A percentile compares a stretch with the other conserved stretches of the same genome.
phyloP scores from a whole-genome alignment of 2,113 vertebrate genomes.

The Ploceus nigricollis region DNA sequence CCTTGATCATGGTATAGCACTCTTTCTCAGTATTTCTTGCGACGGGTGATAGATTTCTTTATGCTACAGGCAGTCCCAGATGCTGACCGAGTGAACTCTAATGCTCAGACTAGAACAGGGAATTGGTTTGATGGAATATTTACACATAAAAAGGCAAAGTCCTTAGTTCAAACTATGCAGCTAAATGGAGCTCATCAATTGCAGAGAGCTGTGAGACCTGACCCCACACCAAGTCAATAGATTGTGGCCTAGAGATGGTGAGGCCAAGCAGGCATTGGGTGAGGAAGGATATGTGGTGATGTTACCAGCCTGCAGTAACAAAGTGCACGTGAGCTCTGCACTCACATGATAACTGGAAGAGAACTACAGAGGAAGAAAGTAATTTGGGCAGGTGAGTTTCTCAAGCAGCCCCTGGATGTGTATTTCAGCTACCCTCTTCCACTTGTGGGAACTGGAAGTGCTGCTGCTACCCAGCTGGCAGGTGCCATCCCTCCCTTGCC shows the following conservation, averaged over 20 bases:
- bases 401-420: rapidly evolving
- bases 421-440: background rate
- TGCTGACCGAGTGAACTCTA: background rate
- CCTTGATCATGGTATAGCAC: background rate
- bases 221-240: background rate
- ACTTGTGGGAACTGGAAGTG: background rate
- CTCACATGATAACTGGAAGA: background rate
- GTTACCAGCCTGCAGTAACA: background rate
- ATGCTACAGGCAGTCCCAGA: background rate
- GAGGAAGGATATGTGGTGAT: background rate
- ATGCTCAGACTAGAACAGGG: background rate
- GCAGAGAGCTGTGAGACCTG: background rate
- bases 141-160: background rate
- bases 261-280: background rate
- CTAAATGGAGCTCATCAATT: background rate
- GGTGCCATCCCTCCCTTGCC: background rate
- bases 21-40: background rate
- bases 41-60: background rate
- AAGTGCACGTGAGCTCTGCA: background rate
- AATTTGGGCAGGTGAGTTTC: background rate
- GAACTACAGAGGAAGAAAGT: background rate
- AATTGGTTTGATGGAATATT: background rate
- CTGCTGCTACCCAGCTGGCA: background rate
- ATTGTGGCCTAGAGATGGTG: background rate
- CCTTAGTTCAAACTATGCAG: background rate